These are phyloP conservation scores for Athalia cordata DNA, from an alignment of 2,888 invertebrate genomes.

Conservation along the genomic window DNA sequence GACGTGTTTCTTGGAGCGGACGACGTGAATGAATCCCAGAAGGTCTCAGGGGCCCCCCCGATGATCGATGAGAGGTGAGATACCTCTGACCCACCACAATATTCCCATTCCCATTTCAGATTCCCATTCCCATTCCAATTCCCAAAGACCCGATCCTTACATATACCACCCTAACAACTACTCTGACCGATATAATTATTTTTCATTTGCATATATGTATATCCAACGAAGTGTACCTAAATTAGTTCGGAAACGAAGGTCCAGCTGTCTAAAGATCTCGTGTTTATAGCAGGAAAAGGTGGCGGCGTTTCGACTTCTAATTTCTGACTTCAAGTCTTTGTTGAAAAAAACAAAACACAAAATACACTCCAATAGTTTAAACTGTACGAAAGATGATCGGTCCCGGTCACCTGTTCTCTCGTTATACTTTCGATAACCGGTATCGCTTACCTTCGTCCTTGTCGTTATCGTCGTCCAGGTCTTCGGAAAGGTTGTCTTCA, in stretches of 20 bases:
- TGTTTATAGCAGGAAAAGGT: too few species aligned
- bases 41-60: conserved; percentile 60
- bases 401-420: too few species aligned
- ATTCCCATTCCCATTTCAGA: background rate
- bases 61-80: conserved; percentile 71
- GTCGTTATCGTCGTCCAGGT: conserved; percentile 90
- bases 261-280: too few species aligned
- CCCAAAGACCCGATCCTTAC: conserved; percentile 9
- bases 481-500: conserved; percentile 91
- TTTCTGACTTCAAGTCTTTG: too few species aligned
- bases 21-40: conserved; percentile 62
- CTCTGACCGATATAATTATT: conserved; percentile 72
- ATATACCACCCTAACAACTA: conserved; percentile 53
- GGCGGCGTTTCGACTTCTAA: too few species aligned
- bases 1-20: conserved; percentile 51
- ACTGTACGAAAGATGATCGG: too few species aligned
- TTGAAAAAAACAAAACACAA: too few species aligned
- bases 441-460: conserved; percentile 82
- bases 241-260: too few species aligned
- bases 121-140: background rate
- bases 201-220: conserved; percentile 52
- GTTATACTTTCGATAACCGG: background rate
- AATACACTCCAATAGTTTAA: too few species aligned
- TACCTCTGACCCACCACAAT: conserved; percentile 61
- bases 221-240: conserved; percentile 24